These are phyloP conservation scores for Octodon degus DNA, from an alignment of 2,113 vertebrate genomes.

Conservation along the genomic window DNA sequence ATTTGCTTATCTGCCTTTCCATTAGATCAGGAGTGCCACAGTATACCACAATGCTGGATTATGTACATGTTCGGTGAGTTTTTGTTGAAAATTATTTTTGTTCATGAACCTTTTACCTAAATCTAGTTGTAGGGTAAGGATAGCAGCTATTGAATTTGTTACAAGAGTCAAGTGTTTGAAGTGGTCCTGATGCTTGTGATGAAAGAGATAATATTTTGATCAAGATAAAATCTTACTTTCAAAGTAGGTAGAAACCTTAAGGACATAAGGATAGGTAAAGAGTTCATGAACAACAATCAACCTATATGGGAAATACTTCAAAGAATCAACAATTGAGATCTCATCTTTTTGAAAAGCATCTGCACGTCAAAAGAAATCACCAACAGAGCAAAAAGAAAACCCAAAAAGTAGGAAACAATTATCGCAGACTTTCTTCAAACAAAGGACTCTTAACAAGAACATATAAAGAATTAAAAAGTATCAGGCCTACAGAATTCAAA, in stretches of 20 bases:
- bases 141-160: background rate
- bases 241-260: background rate
- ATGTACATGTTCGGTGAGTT: background rate
- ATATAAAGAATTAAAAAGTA: too few relatives aligned
- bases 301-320: too few relatives aligned
- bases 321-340: too few relatives aligned
- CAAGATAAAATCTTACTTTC: background rate
- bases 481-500: too few relatives aligned
- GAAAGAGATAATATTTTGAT: constrained; percentile 14
- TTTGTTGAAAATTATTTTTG: background rate
- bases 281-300: too few relatives aligned
- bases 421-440: too few relatives aligned
- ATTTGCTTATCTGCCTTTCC: background rate
- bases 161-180: constrained; percentile 37
- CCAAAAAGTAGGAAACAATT: too few relatives aligned
- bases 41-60: background rate
- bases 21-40: background rate
- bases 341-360: too few relatives aligned
- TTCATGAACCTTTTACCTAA: background rate
- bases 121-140: background rate
- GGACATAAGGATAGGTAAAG: too few relatives aligned
- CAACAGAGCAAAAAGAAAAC: too few relatives aligned
- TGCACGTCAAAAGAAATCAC: too few relatives aligned
- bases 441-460: too few relatives aligned
- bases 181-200: background rate